Conservation (phyloP, 1,140 invertebrate species). For the Drosophila truncata region DNA sequence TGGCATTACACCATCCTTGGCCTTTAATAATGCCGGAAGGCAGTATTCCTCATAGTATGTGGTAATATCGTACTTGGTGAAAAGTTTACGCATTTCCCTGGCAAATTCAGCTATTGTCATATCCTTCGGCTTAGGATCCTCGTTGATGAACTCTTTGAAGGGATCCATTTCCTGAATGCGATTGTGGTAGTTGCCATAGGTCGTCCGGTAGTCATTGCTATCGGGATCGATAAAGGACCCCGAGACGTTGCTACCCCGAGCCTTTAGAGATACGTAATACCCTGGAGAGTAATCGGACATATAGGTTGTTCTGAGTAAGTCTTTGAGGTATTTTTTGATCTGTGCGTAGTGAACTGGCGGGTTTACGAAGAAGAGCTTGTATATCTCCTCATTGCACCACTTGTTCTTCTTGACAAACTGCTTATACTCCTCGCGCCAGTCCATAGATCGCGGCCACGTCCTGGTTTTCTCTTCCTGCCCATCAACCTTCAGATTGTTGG, state of each 20-base stretch:
- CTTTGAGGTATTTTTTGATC: slow-evolving; percentile 45
- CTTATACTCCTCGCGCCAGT: slow-evolving; percentile 67
- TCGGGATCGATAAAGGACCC: neutral
- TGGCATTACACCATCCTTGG: slow-evolving; percentile 67
- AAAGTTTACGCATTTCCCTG: slow-evolving; percentile 63
- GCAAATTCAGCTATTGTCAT: slow-evolving; percentile 32
- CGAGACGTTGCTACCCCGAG: slow-evolving; percentile 8
- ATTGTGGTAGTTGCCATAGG: slow-evolving; percentile 69
- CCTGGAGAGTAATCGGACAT: slow-evolving; percentile 59
- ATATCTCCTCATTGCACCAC: slow-evolving; percentile 68
- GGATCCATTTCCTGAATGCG: slow-evolving; percentile 49
- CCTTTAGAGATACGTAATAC: slow-evolving; percentile 42
- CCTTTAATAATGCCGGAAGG: slow-evolving; percentile 60
- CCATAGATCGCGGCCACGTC: slow-evolving; percentile 64
- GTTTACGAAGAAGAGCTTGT: slow-evolving; percentile 60
- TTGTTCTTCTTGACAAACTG: slow-evolving; percentile 61
- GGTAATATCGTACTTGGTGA: slow-evolving; percentile 61
- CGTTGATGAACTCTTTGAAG: slow-evolving; percentile 18
- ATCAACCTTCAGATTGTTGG: slow-evolving; percentile 60
- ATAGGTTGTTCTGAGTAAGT: slow-evolving; percentile 53
- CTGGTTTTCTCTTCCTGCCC: slow-evolving; percentile 34
- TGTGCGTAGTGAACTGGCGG: slow-evolving; percentile 48
- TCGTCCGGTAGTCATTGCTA: slow-evolving; percentile 52
- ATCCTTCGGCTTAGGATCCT: slow-evolving; percentile 13
- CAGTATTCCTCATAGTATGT: slow-evolving; percentile 68